These are phyloP conservation scores for Stenchaetothrips biformis DNA, from an alignment of 2,888 invertebrate genomes.

Conservation along the genomic window DNA sequence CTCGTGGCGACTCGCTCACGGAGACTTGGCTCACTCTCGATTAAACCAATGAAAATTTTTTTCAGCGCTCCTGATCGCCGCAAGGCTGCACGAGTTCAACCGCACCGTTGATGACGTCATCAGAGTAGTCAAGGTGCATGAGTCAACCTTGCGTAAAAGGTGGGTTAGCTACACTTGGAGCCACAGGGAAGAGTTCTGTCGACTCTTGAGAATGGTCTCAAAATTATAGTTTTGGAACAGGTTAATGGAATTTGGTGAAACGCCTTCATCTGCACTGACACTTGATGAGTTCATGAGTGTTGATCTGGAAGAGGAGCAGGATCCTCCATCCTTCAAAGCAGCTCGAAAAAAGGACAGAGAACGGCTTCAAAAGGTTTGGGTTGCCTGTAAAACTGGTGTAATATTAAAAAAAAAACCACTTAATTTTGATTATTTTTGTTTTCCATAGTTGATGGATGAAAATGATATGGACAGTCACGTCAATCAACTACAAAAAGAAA, in stretches of 20 bases:
- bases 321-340: conserved; percentile 91
- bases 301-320: conserved; percentile 92
- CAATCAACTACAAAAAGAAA: conserved; percentile 75
- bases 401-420: conserved; percentile 25
- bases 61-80: conserved; percentile 86
- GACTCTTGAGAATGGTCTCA: background rate
- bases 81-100: conserved; percentile 86
- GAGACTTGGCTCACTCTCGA: background rate
- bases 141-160: conserved; percentile 85
- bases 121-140: conserved; percentile 92
- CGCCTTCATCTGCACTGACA: conserved; percentile 90
- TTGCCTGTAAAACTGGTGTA: conserved; percentile 4
- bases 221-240: conserved; percentile 44
- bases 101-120: conserved; percentile 83
- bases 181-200: background rate
- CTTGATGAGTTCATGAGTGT: conserved; percentile 96
- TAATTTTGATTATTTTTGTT: conserved; percentile 18
- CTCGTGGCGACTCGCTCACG: background rate
- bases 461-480: conserved; percentile 53
- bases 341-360: conserved; percentile 85
- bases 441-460: conserved; percentile 51
- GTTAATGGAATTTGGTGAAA: conserved; percentile 91
- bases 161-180: conserved; percentile 40
- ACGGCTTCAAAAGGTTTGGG: conserved; percentile 66
- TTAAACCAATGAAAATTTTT: conserved; percentile 37